These are phyloP conservation scores for Phoebastria nigripes DNA, from an alignment of 2,797 vertebrate genomes.

Conservation along the genomic window DNA sequence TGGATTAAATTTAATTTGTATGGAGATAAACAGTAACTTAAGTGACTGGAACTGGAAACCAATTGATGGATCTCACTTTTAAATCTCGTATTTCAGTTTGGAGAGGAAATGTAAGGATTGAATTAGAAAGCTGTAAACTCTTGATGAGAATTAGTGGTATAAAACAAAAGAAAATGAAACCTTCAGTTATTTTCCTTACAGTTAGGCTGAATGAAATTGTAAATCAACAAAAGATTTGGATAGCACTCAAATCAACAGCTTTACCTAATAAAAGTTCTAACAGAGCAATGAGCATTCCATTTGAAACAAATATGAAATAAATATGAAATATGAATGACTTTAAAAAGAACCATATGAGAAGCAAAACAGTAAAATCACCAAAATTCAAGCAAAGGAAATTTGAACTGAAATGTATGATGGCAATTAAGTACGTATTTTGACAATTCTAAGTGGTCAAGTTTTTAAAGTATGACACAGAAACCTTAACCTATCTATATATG, in stretches of 20 bases:
- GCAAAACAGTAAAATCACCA: conserved; percentile 62
- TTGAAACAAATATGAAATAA: conserved; percentile 73
- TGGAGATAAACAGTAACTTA: conserved; percentile 45
- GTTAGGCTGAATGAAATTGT: conserved; percentile 42
- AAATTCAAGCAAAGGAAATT: conserved; percentile 73
- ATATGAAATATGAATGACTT: conserved; percentile 71
- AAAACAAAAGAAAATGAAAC: conserved; percentile 52
- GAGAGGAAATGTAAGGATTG: conserved; percentile 32
- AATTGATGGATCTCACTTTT: conserved; percentile 12
- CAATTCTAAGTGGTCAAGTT: conserved; percentile 89
- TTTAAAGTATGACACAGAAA: conserved; percentile 89
- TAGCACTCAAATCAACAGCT: conserved; percentile 53
- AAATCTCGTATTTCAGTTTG: conserved; percentile 22
- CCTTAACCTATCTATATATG: conserved; percentile 91
- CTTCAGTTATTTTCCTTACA: conserved; percentile 26
- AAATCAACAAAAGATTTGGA: conserved; percentile 59
- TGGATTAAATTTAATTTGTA: conserved; percentile 53
- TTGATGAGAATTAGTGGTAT: conserved; percentile 36
- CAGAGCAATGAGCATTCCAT: conserved; percentile 46
- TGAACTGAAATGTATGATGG: conserved; percentile 75
- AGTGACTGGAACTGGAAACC: conserved; percentile 35
- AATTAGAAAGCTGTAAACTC: conserved; percentile 49
- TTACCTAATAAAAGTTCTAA: conserved; percentile 74
- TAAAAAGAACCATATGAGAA: conserved; percentile 74
- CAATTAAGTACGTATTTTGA: conserved; percentile 82